Evolutionary conservation across 2,888 invertebrate genomes (phyloP).

Genomic region (Dascillus cervinus): DNA sequence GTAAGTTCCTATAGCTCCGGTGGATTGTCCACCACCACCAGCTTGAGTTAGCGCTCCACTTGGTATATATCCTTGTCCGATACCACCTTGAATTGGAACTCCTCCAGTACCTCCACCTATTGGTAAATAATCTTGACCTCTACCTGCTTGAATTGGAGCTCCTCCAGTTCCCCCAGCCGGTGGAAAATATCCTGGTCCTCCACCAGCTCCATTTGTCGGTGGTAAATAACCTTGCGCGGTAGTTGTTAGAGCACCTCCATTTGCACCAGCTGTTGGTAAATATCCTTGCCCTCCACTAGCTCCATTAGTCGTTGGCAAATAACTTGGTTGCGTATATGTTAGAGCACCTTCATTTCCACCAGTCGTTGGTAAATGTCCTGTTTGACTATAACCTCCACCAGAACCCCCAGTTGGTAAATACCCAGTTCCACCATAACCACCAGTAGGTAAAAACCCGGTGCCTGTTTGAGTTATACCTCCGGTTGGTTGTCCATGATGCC

Average conservation of each 20-base stretch:
- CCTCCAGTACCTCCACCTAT: background rate
- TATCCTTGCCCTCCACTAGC: slow-evolving; percentile 1
- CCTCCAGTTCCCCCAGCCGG: background rate
- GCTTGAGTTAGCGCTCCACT: slow-evolving; percentile 1
- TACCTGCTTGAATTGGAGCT: too few relatives aligned
- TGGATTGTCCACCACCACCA: too few relatives aligned
- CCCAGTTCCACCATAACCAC: background rate
- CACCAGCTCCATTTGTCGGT: background rate
- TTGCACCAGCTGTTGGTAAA: background rate
- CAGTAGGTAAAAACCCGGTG: background rate
- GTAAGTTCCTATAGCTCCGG: too few relatives aligned
- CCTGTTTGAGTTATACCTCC: background rate
- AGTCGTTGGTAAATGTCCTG: background rate
- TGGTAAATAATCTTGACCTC: slow-evolving; percentile 3
- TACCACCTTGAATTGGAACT: slow-evolving; percentile 2
- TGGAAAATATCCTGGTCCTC: background rate
- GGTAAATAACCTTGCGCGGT: background rate
- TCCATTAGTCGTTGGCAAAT: background rate
- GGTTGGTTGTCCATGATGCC: slow-evolving; percentile 1
- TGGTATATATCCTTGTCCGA: background rate
- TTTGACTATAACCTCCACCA: background rate
- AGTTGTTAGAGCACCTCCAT: background rate
- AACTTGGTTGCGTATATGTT: background rate
- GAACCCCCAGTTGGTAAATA: background rate
- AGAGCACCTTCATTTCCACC: background rate